Evolutionary conservation across 2,797 vertebrate genomes (phyloP).

Genomic region (Acanthurus tractus): DNA sequence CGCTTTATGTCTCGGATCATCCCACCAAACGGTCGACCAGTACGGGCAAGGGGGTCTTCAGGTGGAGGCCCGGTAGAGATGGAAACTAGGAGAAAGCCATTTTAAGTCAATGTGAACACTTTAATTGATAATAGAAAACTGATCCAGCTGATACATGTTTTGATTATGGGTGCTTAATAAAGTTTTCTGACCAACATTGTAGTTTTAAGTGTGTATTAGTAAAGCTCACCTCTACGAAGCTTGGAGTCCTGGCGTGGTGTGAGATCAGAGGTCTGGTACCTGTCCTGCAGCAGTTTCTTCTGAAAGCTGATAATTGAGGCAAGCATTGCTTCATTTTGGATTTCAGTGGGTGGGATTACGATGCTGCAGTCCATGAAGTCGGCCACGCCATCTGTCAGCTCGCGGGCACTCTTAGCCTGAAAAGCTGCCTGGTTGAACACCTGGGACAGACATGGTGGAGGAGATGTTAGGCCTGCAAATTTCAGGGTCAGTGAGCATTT

Average conservation of each 20-base stretch:
- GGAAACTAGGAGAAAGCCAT: slow-evolving; percentile 59
- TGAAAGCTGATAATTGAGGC: slow-evolving; percentile 89
- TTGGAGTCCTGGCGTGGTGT: slow-evolving; percentile 59
- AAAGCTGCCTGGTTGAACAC: slow-evolving; percentile 90
- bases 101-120: background rate
- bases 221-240: slow-evolving; percentile 69
- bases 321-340: slow-evolving; percentile 86
- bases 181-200: background rate
- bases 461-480: background rate
- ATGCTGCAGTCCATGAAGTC: slow-evolving; percentile 94
- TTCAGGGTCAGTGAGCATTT: background rate
- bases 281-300: slow-evolving; percentile 88
- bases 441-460: slow-evolving; percentile 71
- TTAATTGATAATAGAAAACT: background rate
- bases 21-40: slow-evolving; percentile 90
- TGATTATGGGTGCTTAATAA: background rate
- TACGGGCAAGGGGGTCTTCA: slow-evolving; percentile 91
- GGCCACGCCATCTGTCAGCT: slow-evolving; percentile 84
- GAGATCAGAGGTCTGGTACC: slow-evolving; percentile 72
- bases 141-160: background rate
- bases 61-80: slow-evolving; percentile 50
- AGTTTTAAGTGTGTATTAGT: background rate
- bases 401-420: slow-evolving; percentile 80
- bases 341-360: slow-evolving; percentile 91
- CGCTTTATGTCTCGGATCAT: slow-evolving; percentile 89